phyloP scores from a whole-genome alignment of 2,797 vertebrate species.

The Poecilia velifera region DNA sequence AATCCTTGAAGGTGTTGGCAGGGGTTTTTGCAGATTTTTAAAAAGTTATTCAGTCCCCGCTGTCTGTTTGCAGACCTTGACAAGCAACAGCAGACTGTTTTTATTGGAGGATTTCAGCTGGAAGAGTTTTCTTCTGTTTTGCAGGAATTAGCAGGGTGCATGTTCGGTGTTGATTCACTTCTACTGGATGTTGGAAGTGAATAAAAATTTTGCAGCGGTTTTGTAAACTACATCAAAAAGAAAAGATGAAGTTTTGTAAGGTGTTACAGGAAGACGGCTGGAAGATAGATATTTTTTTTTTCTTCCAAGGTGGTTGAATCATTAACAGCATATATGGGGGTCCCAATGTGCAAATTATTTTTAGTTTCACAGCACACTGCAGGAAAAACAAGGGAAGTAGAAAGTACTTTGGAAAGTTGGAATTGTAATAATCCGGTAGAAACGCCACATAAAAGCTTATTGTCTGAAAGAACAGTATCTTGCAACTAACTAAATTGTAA shows the following conservation, averaged over 20 bases:
- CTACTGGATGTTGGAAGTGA: conserved; percentile 7
- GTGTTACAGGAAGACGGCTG: not conserved
- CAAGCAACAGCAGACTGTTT: conserved; percentile 9
- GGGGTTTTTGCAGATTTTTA: conserved; percentile 6
- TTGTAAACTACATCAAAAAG: not conserved
- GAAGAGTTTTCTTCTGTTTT: conserved; percentile 5
- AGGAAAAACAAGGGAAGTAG: not conserved
- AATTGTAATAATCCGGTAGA: not conserved
- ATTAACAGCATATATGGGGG: conserved; percentile 3
- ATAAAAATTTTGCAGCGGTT: not conserved
- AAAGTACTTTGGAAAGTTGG: not conserved
- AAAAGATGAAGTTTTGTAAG: not conserved
- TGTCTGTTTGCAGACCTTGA: conserved; percentile 27
- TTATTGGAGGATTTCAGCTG: conserved; percentile 16
- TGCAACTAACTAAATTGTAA: not conserved
- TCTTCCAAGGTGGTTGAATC: not conserved
- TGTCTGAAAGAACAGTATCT: not conserved
- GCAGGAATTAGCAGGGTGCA: not conserved
- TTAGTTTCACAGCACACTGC: not conserved
- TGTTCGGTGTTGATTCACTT: conserved; percentile 8
- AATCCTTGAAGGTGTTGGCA: conserved; percentile 33
- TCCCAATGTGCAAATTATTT: not conserved
- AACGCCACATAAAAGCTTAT: not conserved
- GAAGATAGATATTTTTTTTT: too few relatives aligned
- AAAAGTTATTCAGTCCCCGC: conserved; percentile 24